Conservation (phyloP, 1,140 invertebrate genomes). For the Danaus melanippus region DNA sequence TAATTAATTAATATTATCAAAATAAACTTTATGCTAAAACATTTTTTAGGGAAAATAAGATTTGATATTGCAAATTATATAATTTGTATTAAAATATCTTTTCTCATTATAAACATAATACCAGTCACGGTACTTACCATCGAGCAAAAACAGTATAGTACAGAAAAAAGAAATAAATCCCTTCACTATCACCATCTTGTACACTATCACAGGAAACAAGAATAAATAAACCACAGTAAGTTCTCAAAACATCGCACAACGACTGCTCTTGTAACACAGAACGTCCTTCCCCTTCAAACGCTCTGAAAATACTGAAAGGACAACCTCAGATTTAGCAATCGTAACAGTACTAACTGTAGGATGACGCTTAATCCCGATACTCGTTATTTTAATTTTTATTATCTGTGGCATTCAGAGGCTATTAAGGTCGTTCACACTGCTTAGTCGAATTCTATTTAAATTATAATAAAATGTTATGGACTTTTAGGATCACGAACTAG, state of each 20-base stretch:
- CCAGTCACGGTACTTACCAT: constrained; percentile 20
- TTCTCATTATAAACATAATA: no score
- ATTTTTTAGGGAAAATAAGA: no score
- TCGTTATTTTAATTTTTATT: constrained; percentile 18
- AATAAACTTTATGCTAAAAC: no score
- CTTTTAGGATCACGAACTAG: no score
- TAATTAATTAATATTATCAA: no score
- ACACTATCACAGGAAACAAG: constrained; percentile 9
- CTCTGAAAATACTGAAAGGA: constrained; percentile 15
- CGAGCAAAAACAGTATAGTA: constrained; percentile 23
- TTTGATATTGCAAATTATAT: no score
- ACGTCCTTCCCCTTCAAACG: constrained; percentile 15
- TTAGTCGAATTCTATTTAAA: constrained; percentile 10
- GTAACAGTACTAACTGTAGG: constrained; percentile 17
- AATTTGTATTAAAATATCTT: no score
- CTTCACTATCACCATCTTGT: constrained; percentile 12
- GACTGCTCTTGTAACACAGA: constrained; percentile 9
- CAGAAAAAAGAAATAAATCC: constrained; percentile 13
- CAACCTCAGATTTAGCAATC: constrained; percentile 16
- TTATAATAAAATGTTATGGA: no score
- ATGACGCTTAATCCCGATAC: constrained; percentile 20
- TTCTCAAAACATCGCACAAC: constrained; percentile 20
- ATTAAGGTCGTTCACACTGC: constrained; percentile 6
- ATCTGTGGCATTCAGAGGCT: constrained; percentile 13
- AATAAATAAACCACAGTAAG: not conserved